Evolutionary conservation across 2,797 vertebrate species (phyloP), one percentile per base, ranked within the genome.

Genomic region (Takifugu rubripes): DNA sequence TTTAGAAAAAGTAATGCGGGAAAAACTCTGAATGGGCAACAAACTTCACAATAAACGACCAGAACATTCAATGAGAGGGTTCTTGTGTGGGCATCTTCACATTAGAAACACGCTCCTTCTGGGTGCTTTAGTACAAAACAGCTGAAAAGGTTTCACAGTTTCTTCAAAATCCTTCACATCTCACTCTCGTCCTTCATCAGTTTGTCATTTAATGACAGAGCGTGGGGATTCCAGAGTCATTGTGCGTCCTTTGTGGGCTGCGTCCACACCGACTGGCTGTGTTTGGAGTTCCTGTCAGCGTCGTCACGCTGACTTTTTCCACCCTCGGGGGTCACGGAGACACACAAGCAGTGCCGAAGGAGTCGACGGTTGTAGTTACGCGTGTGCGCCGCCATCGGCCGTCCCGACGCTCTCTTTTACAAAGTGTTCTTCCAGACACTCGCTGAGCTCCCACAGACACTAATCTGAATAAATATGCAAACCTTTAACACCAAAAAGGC

Each of bases 11-110:
- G 86, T 79, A 52, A 87, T 76, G 74, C 64, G 77, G 56, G 74
- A 87, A 86, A 86, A 55, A 77, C 82, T 66, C 79, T 84, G 74
- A 77, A 89, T 89, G 85, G 84, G 77, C 74, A 88, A 91, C 84
- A 74, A 73, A 92, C 87, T 84, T 90, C 90, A 92, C 91, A 78
- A 88, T 87, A 82, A 90, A 90, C 87, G 85, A 83, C 85, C 87
- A 82, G 75, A 86, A 91, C 88, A 89, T 89, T 89, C 86, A 89
- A 74, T 84, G 85, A 88, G 82, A 79, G 68, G 72, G 42, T 70
- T 70, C 75, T 75, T 55, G 66, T 83, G 81, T 73, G 84, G 74
- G 89, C 79, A 58, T 85, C 72, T 86, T 87, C 86, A 92, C 88
- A 85, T 88, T 87, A 82, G 81, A 89, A 88, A 90, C 66, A 17